Conservation (phyloP, 2,888 invertebrate genomes). For the Drosophila phalerata region DNA sequence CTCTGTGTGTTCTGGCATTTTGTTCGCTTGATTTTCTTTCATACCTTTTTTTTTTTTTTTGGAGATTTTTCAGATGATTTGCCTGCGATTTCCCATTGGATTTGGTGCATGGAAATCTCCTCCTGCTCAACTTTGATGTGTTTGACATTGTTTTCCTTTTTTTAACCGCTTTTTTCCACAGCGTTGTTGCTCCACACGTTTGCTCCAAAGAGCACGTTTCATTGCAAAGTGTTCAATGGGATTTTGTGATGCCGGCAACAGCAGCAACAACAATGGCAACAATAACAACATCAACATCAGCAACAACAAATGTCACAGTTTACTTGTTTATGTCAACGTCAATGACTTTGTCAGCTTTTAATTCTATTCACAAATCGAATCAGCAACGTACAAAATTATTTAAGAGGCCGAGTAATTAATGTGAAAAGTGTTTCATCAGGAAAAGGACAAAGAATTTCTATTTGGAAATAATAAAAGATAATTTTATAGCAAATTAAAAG, state of each 20-base stretch:
- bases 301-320: conserved; percentile 40
- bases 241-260: conserved; percentile 39
- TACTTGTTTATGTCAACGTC: conserved; percentile 54
- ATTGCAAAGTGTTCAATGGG: conserved; percentile 58
- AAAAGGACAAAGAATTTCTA: not conserved
- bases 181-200: conserved; percentile 10
- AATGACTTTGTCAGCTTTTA: conserved; percentile 58
- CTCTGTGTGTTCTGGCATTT: conserved; percentile 9
- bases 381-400: conserved; percentile 21
- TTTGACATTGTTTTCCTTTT: conserved; percentile 74
- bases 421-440: conserved; percentile 1
- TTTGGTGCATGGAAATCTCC: conserved; percentile 44
- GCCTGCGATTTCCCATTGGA: conserved; percentile 58
- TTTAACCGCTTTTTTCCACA: not conserved
- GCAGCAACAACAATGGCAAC: conserved; percentile 11
- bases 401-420: conserved; percentile 33
- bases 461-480: not conserved
- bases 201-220: conserved; percentile 54
- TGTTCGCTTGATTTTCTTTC: conserved; percentile 20
- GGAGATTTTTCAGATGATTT: conserved; percentile 72
- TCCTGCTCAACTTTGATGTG: conserved; percentile 67
- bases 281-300: conserved; percentile 4
- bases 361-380: conserved; percentile 36
- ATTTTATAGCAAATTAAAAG: not conserved
- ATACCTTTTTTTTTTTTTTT: conserved; percentile 19